phyloP scores from a whole-genome alignment of 2,888 invertebrate species.

The Epinotia demarniana region DNA sequence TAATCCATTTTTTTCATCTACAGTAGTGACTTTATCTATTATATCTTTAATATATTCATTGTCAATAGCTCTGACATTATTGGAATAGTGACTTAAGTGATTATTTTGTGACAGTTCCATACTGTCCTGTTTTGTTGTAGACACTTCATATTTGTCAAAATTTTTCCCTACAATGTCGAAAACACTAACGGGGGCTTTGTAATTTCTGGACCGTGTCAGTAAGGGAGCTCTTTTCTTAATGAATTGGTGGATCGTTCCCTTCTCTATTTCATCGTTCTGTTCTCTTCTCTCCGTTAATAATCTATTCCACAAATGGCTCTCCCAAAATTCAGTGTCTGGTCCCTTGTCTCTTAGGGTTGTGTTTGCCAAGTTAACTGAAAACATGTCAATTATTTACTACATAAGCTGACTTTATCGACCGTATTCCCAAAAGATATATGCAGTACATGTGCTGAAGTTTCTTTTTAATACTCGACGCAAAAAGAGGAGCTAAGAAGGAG shows the following conservation, averaged over 20 bases:
- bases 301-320: neutral
- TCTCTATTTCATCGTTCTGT: neutral
- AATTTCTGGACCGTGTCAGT: neutral
- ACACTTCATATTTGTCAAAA: neutral
- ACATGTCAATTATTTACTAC: neutral
- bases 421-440: no score
- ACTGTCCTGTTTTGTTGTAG: neutral
- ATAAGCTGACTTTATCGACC: no score
- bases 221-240: neutral
- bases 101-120: neutral
- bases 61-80: neutral
- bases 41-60: neutral
- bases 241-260: neutral
- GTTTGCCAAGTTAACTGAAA: constrained; percentile 1
- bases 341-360: neutral
- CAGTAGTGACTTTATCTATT: neutral
- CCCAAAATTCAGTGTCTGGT: neutral
- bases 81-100: neutral
- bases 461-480: no score
- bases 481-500: no score
- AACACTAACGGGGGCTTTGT: neutral
- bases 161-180: neutral
- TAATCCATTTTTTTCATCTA: neutral
- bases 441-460: no score
- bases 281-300: neutral